Evolutionary conservation across 2,113 vertebrate species (phyloP), one percentile per base, ranked within the genome.

Genomic region (Entomyzon cyanotis): DNA sequence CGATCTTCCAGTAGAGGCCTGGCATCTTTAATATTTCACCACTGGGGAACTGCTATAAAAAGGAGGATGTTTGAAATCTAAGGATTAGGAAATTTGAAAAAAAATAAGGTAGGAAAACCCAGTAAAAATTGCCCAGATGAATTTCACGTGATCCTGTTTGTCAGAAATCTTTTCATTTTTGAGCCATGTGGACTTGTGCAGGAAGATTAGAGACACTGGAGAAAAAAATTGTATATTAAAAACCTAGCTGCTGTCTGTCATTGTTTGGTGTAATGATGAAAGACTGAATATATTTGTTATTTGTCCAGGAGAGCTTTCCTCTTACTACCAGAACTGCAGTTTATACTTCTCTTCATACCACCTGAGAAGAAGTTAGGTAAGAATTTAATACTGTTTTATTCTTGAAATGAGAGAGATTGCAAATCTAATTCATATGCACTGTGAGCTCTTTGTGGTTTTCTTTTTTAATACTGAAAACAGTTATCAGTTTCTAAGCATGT

Each of bases 311-410:
- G 97, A 1, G 98, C 98, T 68, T 99, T 99, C 93, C 97, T 96
- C 58, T 97, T 97, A 2, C 78, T 99, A 18, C 91, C 98, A 78
- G 98, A 99, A 59, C 97, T 99, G 33, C 97, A 99, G 35, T 98
- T 98, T 87, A 87, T 99, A 95, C 98, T 98, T 85, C 98, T 99
- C 76, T 77, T 99, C 71, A 83, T 97, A 68, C 98, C 98, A 12
- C 39, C 96, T 39, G 84, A 95, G 46, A 79, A 95, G 47, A 47
- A 42, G 67, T 92, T 99, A 91, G 98, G 99, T 99, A 98, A 98
- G 98, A 73, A 42, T 76, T 69, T 19, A 70, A 67, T 82, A 42
- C 27, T 15, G 9, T 60, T 88, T 75, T 90, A 44, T 60, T 93
- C 19, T 68, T 70, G 56, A 91, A 71, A 58, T 23, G 12, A 86